Conservation (phyloP, 2,888 invertebrate species). For the Xestia c-nigrum region DNA sequence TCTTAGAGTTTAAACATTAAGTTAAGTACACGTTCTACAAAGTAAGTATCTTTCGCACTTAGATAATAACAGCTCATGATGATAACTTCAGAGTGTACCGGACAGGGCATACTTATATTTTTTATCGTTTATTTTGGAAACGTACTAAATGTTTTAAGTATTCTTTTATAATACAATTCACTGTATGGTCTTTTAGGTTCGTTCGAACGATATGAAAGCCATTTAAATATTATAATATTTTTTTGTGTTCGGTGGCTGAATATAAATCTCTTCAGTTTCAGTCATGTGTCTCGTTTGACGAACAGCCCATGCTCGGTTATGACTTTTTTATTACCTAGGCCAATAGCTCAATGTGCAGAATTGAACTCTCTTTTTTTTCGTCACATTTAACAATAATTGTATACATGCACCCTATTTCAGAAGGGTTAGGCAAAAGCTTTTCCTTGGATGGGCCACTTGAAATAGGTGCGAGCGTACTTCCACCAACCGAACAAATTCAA, state of each 20-base stretch:
- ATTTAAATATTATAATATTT: not conserved
- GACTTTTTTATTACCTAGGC: not conserved
- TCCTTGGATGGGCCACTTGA: not conserved
- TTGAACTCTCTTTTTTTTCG: not conserved
- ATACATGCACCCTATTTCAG: not conserved
- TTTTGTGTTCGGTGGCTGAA: not conserved
- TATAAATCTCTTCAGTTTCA: not conserved
- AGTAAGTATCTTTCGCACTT: conserved; percentile 20
- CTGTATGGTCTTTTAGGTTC: not conserved
- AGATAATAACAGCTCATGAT: not conserved
- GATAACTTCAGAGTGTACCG: not conserved
- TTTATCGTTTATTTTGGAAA: not conserved
- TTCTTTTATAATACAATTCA: not conserved
- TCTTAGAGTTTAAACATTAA: not conserved
- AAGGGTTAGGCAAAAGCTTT: not conserved
- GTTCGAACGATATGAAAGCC: not conserved
- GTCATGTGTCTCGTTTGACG: not conserved
- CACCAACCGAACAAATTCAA: not conserved
- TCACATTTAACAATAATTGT: not conserved
- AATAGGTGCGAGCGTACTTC: not conserved
- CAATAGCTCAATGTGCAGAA: not conserved
- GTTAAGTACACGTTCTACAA: conserved; percentile 9
- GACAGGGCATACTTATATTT: not conserved
- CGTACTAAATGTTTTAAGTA: not conserved
- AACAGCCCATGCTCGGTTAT: not conserved